Evolutionary conservation across 2,113 vertebrate genomes (phyloP).

Genomic region (Chlorodrepanis virens): DNA sequence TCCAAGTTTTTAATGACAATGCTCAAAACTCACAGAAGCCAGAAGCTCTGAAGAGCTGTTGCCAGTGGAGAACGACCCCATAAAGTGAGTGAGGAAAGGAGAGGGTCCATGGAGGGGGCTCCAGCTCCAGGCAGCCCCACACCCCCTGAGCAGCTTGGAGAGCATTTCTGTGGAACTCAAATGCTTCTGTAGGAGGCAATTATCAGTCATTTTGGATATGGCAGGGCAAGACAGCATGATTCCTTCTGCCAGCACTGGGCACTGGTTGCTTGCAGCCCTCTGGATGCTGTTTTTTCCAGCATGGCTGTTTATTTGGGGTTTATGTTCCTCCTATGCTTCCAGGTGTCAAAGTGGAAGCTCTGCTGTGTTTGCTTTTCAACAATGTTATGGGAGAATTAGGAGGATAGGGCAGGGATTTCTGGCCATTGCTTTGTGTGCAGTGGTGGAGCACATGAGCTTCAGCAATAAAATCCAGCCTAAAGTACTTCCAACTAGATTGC

Average conservation of each 20-base stretch:
- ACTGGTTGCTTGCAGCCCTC: neutral
- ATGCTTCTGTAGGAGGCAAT: neutral
- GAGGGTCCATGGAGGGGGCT: accelerated
- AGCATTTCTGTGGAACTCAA: neutral
- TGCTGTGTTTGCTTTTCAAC: neutral
- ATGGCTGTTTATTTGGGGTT: neutral
- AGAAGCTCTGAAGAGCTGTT: neutral
- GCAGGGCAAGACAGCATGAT: neutral
- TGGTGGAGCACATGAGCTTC: neutral
- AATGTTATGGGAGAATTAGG: neutral
- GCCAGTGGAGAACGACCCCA: neutral
- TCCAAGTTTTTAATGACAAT: slow-evolving; percentile 21
- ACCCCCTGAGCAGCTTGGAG: neutral
- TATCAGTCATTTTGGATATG: neutral
- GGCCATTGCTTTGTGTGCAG: neutral
- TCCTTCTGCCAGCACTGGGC: neutral
- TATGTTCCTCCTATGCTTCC: neutral
- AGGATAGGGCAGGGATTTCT: neutral
- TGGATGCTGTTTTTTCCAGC: neutral
- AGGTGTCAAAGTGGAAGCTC: neutral
- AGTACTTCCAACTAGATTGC: neutral
- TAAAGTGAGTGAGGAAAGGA: neutral
- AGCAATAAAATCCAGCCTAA: neutral
- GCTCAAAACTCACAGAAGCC: neutral
- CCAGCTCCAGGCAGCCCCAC: neutral